These are phyloP conservation scores for Thomomys bottae DNA, from an alignment of 2,113 vertebrate genomes.

Conservation along the genomic window DNA sequence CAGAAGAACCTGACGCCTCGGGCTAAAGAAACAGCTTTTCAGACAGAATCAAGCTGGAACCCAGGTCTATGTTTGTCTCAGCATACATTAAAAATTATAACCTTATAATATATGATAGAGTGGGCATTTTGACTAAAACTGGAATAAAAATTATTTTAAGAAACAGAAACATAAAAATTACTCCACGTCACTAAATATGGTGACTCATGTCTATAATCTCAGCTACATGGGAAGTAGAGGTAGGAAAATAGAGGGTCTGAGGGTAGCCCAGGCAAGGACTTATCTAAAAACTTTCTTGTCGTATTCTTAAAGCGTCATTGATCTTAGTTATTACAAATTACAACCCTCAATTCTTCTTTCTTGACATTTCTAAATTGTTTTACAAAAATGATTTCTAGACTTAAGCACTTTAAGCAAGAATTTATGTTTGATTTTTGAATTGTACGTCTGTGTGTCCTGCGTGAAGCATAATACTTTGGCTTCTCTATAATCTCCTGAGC, in stretches of 20 bases:
- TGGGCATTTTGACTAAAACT: neutral
- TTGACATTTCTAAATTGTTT: constrained; percentile 20
- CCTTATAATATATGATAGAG: neutral
- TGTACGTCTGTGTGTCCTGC: neutral
- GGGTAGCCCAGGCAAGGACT: no score
- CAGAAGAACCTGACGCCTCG: neutral
- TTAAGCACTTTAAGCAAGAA: neutral
- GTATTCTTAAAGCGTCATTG: neutral
- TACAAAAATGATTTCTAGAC: neutral
- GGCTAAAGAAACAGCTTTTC: neutral
- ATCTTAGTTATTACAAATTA: neutral
- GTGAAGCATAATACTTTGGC: neutral
- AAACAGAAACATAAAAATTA: constrained; percentile 26
- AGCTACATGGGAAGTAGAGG: no score
- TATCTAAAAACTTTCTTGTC: neutral
- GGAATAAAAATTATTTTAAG: neutral
- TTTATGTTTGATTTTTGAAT: neutral
- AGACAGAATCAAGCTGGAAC: neutral
- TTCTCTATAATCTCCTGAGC: neutral
- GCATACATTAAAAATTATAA: neutral
- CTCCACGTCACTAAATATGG: no score
- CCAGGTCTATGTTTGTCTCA: neutral
- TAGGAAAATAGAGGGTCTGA: no score
- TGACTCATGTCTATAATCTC: no score
- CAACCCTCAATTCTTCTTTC: neutral